A percentile compares a stretch with the other conserved stretches of the same genome.
phyloP scores from a whole-genome alignment of 1,140 invertebrate species.

The Drosophila novamexicana region DNA sequence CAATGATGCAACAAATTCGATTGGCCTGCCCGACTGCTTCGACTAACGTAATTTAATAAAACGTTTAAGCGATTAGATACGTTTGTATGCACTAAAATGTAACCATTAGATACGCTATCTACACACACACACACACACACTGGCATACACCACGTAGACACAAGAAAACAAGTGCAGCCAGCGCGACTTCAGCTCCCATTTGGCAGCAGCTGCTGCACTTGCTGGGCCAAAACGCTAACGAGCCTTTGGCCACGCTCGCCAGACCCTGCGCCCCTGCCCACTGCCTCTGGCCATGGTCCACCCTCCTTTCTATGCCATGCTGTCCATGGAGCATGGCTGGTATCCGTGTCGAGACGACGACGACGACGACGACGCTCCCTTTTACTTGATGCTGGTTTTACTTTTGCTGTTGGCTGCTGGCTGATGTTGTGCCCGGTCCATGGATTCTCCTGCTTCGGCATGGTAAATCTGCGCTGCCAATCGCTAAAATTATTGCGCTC shows the following conservation, averaged over 20 bases:
- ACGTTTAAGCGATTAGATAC: constrained; percentile 83
- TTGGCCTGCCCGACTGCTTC: constrained; percentile 45
- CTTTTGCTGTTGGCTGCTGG: constrained; percentile 46
- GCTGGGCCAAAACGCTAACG: constrained; percentile 76
- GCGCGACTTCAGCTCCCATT: constrained; percentile 51
- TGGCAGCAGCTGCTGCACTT: constrained; percentile 71
- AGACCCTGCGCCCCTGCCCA: neutral
- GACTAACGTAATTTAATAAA: constrained; percentile 83
- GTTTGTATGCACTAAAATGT: constrained; percentile 83
- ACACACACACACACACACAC: constrained; percentile 43
- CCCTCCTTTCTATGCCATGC: constrained; percentile 11
- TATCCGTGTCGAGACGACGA: constrained; percentile 26
- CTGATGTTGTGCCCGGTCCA: constrained; percentile 1
- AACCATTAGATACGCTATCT: constrained; percentile 82
- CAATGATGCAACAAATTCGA: constrained; percentile 65
- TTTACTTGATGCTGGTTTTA: constrained; percentile 67
- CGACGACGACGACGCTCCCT: constrained; percentile 62
- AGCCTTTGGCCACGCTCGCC: constrained; percentile 76
- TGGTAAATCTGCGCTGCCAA: constrained; percentile 82
- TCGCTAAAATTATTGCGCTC: constrained; percentile 82
- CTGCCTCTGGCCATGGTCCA: no score
- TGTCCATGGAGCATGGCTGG: constrained; percentile 16
- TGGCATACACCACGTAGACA: neutral
- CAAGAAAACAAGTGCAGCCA: constrained; percentile 66
- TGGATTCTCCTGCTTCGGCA: constrained; percentile 29